Conservation (phyloP, 2,113 vertebrate species). For the Poeciliopsis turrubarensis region DNA sequence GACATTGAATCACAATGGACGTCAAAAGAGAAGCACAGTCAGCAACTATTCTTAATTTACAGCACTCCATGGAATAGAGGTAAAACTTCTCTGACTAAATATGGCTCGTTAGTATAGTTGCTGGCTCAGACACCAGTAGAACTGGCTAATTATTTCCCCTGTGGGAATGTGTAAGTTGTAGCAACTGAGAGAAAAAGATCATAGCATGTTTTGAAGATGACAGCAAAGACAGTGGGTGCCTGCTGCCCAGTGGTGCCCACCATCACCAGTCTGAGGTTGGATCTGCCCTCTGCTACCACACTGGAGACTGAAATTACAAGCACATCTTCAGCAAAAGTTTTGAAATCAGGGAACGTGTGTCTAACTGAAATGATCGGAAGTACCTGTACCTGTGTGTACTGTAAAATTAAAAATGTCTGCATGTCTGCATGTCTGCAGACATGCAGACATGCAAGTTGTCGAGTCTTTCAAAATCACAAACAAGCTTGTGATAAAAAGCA, state of each 20-base stretch:
- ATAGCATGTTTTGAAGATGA: constrained; percentile 64
- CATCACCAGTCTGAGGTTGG: too few relatives aligned
- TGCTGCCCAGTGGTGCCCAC: constrained; percentile 8
- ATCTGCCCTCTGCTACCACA: too few relatives aligned
- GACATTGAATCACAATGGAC: constrained; percentile 63
- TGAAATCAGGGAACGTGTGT: too few relatives aligned
- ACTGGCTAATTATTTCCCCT: constrained; percentile 67
- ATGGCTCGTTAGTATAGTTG: constrained; percentile 22
- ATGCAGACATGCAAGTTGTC: too few relatives aligned
- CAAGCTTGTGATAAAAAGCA: too few relatives aligned
- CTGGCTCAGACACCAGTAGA: constrained; percentile 48
- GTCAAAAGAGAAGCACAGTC: constrained; percentile 60
- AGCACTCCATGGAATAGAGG: constrained; percentile 13
- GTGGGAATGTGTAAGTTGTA: constrained; percentile 65
- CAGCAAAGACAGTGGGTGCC: constrained; percentile 39
- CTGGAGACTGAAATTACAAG: too few relatives aligned
- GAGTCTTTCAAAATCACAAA: too few relatives aligned
- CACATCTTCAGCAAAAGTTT: too few relatives aligned
- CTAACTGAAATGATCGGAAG: too few relatives aligned
- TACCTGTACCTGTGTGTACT: too few relatives aligned
- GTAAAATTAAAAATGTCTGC: too few relatives aligned
- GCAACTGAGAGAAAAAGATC: constrained; percentile 48
- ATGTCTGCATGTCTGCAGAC: too few relatives aligned
- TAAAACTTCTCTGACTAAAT: constrained; percentile 19
- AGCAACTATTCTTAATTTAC: constrained; percentile 50